Percentiles rank a stretch among this genome's conserved stretches.
Evolutionary conservation across 2,888 invertebrate species (phyloP).

Genomic region (Zaprionus bogoriensis): DNA sequence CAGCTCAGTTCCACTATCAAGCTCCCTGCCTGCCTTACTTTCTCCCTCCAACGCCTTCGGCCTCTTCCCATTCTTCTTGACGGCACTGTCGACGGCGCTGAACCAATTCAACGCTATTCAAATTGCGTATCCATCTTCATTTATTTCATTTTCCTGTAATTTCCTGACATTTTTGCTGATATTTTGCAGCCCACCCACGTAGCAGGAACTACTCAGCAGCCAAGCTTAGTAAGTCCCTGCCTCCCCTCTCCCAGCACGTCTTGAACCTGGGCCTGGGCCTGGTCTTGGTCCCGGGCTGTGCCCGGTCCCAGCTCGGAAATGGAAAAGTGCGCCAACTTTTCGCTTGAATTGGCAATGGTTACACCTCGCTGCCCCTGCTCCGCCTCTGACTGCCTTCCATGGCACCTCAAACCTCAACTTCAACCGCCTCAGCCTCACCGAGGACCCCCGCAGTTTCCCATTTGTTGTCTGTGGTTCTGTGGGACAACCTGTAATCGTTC

Average conservation of each 20-base stretch:
- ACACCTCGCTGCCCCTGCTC: slow-evolving; percentile 45
- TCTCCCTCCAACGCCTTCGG: too few species aligned
- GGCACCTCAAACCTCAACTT: background rate
- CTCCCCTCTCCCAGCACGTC: slow-evolving; percentile 43
- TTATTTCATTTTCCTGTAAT: slow-evolving; percentile 78
- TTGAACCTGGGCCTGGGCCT: slow-evolving; percentile 9
- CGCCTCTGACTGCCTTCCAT: background rate
- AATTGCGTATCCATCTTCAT: slow-evolving; percentile 78
- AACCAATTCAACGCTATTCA: slow-evolving; percentile 71
- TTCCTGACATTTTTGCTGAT: slow-evolving; percentile 74
- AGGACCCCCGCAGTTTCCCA: slow-evolving; percentile 5
- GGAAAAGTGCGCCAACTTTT: slow-evolving; percentile 77
- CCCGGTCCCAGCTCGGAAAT: slow-evolving; percentile 59
- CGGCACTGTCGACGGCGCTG: slow-evolving; percentile 52
- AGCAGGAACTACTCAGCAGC: slow-evolving; percentile 21
- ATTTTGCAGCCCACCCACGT: slow-evolving; percentile 35
- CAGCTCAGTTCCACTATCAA: background rate
- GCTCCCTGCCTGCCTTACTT: background rate
- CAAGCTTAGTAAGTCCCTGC: background rate
- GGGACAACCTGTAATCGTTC: slow-evolving; percentile 76
- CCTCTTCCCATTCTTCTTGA: background rate
- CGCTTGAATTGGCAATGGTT: slow-evolving; percentile 72
- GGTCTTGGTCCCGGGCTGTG: too few species aligned
- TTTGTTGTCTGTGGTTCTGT: slow-evolving; percentile 61
- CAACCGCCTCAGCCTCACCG: background rate